A percentile compares a stretch with the other conserved stretches of the same genome.
Conservation (phyloP, 2,888 invertebrate genomes). For the Nomada flava region DNA sequence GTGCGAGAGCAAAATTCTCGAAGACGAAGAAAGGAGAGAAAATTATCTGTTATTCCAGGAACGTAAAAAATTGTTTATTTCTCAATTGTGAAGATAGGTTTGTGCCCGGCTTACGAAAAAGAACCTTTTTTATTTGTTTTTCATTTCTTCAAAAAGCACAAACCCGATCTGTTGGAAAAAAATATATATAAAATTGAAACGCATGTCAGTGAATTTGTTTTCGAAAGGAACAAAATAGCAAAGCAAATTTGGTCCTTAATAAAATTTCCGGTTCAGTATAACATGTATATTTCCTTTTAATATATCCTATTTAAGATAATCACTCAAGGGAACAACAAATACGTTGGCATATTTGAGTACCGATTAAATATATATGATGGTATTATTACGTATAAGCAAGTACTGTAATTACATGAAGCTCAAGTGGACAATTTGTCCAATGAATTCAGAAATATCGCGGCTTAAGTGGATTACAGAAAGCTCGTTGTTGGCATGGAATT, state of each 20-base stretch:
- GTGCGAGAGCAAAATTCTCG: slow-evolving; percentile 37
- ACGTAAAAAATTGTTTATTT: slow-evolving; percentile 60
- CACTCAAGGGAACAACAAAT: background rate
- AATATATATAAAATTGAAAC: slow-evolving; percentile 27
- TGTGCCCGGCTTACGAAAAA: slow-evolving; percentile 58
- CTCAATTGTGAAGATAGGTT: slow-evolving; percentile 72
- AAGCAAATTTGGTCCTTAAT: slow-evolving; percentile 69
- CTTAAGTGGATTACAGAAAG: slow-evolving; percentile 42
- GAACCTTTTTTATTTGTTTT: slow-evolving; percentile 64
- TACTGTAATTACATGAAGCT: background rate
- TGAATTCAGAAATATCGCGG: slow-evolving; percentile 24
- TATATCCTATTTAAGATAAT: slow-evolving; percentile 3
- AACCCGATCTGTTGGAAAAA: slow-evolving; percentile 60
- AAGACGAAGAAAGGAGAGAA: background rate
- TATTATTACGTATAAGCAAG: background rate
- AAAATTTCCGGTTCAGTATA: slow-evolving; percentile 74
- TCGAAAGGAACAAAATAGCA: slow-evolving; percentile 63
- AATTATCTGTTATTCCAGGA: slow-evolving; percentile 47
- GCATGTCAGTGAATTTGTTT: slow-evolving; percentile 71
- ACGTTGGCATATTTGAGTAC: background rate
- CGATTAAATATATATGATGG: background rate
- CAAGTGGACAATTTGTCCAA: slow-evolving; percentile 33
- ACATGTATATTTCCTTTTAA: slow-evolving; percentile 32
- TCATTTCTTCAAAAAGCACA: slow-evolving; percentile 59
- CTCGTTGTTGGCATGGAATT: background rate